These are phyloP conservation scores for Ditylenchus weischeri DNA, from an alignment of 2,888 invertebrate genomes.

Conservation along the genomic window DNA sequence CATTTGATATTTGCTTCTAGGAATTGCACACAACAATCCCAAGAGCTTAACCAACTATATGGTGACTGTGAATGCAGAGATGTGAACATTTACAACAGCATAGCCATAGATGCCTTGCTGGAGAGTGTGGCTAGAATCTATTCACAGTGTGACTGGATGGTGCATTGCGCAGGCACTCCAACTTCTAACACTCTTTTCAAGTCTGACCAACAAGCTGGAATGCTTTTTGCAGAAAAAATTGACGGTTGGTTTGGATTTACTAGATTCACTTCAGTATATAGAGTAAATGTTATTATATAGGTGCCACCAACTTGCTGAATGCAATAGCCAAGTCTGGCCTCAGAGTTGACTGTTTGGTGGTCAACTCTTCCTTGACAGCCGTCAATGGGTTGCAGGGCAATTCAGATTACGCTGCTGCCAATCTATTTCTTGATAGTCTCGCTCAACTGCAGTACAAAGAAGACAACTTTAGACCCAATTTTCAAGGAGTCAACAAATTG, in stretches of 20 bases:
- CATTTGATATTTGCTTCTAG: constrained; percentile 7
- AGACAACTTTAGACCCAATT: too few species aligned
- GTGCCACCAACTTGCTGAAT: constrained; percentile 30
- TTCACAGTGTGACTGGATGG: neutral
- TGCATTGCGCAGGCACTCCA: constrained; percentile 16
- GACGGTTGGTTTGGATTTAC: neutral
- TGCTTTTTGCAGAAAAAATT: constrained; percentile 26
- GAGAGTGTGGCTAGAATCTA: constrained; percentile 6
- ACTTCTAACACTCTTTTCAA: constrained; percentile 11
- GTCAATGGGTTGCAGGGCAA: constrained; percentile 42
- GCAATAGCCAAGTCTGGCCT: constrained; percentile 22
- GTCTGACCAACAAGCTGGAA: constrained; percentile 19
- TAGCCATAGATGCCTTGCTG: neutral
- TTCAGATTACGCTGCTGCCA: constrained; percentile 46
- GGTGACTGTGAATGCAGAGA: neutral
- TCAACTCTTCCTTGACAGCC: constrained; percentile 44
- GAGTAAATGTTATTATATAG: too few species aligned
- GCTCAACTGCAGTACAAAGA: neutral
- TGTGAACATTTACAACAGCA: constrained; percentile 6
- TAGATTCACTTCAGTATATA: too few species aligned
- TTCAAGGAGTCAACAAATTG: neutral
- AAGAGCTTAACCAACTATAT: neutral
- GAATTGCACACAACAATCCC: neutral
- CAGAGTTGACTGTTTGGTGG: constrained; percentile 33
- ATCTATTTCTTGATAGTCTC: constrained; percentile 40